Percentiles rank a stretch among this genome's conserved stretches.
phyloP scores from a whole-genome alignment of 2,888 invertebrate species.

The Drosophila phalerata region DNA sequence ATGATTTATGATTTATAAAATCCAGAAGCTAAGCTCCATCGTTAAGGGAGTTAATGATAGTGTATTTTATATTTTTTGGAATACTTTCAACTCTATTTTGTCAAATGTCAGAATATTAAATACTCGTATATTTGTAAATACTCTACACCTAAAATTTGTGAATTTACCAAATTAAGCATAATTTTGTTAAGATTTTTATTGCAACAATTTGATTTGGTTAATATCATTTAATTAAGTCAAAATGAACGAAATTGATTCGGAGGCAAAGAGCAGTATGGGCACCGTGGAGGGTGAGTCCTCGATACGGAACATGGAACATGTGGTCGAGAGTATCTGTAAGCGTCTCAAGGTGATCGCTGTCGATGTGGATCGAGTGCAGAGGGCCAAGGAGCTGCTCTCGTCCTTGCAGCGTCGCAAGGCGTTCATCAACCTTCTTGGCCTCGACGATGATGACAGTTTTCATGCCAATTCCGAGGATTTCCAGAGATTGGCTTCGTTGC shows the following conservation, averaged over 20 bases:
- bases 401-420: constrained; percentile 63
- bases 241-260: constrained; percentile 9
- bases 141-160: neutral
- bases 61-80: too few relatives aligned
- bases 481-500: constrained; percentile 23
- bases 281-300: neutral
- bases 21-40: too few relatives aligned
- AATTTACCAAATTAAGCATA: neutral
- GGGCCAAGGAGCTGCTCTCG: constrained; percentile 68
- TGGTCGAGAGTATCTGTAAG: constrained; percentile 55
- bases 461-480: constrained; percentile 25
- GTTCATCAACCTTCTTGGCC: constrained; percentile 58
- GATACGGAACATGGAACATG: constrained; percentile 14
- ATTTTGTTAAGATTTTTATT: neutral
- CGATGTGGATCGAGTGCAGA: constrained; percentile 67
- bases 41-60: too few relatives aligned
- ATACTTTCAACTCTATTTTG: neutral
- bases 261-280: neutral
- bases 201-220: neutral
- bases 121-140: neutral
- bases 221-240: neutral
- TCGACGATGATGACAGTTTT: constrained; percentile 34
- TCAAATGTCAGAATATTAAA: neutral
- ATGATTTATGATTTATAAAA: too few relatives aligned
- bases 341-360: constrained; percentile 64